Evolutionary conservation across 2,888 invertebrate genomes (phyloP).

Genomic region (Rugalucina vietnamica): DNA sequence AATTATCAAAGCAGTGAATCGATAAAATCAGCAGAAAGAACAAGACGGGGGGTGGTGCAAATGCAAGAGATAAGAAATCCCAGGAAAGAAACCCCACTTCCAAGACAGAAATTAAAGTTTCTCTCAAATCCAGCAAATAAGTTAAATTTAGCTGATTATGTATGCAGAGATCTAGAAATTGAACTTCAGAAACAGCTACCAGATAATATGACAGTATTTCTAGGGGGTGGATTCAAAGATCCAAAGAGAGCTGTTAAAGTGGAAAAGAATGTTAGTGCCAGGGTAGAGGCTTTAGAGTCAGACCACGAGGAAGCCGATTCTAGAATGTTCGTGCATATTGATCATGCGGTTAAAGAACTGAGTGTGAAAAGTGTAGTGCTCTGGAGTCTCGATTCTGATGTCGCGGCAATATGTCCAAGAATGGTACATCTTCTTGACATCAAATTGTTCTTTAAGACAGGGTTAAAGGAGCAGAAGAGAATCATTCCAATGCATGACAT

Average conservation of each 20-base stretch:
- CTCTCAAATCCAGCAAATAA: neutral
- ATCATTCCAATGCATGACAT: slow-evolving; percentile 20
- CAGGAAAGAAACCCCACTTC: neutral
- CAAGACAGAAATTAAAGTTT: neutral
- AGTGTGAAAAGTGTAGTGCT: neutral
- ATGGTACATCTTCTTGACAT: neutral
- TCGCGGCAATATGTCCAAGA: slow-evolving; percentile 4
- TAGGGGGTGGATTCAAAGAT: slow-evolving; percentile 13
- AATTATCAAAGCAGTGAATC: neutral
- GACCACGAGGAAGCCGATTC: slow-evolving; percentile 22
- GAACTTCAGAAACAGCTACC: neutral
- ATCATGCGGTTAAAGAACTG: neutral
- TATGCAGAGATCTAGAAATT: neutral
- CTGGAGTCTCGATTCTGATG: slow-evolving; percentile 11
- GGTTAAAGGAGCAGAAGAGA: neutral
- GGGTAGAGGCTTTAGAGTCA: neutral
- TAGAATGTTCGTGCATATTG: slow-evolving; percentile 15
- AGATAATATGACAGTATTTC: neutral
- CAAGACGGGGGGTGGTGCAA: neutral
- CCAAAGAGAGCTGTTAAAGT: neutral
- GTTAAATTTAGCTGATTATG: slow-evolving; percentile 6
- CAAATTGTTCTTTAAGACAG: slow-evolving; percentile 16
- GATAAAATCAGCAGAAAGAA: neutral
- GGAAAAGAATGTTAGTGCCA: neutral
- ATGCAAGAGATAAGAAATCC: slow-evolving; percentile 23